Base-by-base conservation (phyloP, 2,797 vertebrate species). In the Melanotaenia parkinsoni region DNA sequence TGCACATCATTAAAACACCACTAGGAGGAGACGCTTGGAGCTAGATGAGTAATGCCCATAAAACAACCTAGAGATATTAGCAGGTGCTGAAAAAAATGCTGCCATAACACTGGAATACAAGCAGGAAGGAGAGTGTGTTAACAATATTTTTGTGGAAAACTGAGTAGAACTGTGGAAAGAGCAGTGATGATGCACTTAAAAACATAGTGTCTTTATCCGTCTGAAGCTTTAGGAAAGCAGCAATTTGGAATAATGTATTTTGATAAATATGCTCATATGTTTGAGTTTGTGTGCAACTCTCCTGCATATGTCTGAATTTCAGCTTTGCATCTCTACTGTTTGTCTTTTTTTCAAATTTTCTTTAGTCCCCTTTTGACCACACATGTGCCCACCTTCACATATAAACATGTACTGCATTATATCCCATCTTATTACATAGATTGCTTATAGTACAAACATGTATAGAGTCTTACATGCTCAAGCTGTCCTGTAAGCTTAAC, bases 371-470 rank as follows among this genome's bases (percentile, higher is more conserved):
- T 7, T 30, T n/a, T 47, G 0, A n/a, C 5, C 51, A 6, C 51
- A 47, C 30, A 20, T 4, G 30, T 22, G 38, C 18, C 32, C 61
- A 60, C 30, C 45, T 26, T 28, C 68, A 61, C 50, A 75, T 35
- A 58, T 30, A 80, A 32, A 40, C 58, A 60, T 53, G 18, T 35
- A 66, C 57, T 16, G 40, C 28, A 30, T 32, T 70, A 70, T 70
- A 61, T 11, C 22, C 13, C 68, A 50, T 77, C 40, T 70, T 76
- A 81, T 81, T 78, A 74, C 72, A 83, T 70, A 67, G 74, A 64
- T 82, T 82, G 84, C 67, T 54, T 84, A 63, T 76, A 79, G 77
- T 51, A 80, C 59, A 83, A 80, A 87, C 81, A 81, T 86, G 80
- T 88, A 77, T 75, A 59, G 67, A 18, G 37, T 63, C 75, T 82